phyloP scores from a whole-genome alignment of 2,113 vertebrate species.

The Nycticebus coucang region DNA sequence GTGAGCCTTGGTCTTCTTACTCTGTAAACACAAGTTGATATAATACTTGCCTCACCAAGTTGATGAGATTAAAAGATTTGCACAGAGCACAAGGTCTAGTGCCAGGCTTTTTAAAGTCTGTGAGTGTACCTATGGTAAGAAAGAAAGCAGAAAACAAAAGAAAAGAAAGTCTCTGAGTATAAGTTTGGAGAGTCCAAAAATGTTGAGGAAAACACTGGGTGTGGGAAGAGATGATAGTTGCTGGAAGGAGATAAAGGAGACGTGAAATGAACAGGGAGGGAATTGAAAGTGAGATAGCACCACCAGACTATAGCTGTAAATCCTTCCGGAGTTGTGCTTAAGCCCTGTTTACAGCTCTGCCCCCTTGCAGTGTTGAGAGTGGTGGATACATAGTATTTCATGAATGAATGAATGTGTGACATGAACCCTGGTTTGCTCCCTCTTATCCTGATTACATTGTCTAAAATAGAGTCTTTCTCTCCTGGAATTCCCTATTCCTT shows the following conservation, averaged over 20 bases:
- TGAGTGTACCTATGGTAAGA: too few species aligned
- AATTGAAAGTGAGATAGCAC: neutral
- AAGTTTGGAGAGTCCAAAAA: neutral
- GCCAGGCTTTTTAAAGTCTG: neutral
- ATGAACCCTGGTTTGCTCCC: neutral
- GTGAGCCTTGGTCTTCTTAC: neutral
- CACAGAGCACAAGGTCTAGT: neutral
- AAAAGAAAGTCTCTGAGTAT: neutral
- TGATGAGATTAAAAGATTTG: neutral
- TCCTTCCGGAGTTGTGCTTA: neutral
- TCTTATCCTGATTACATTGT: neutral
- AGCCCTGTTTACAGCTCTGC: neutral
- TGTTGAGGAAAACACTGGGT: neutral
- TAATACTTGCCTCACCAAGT: neutral
- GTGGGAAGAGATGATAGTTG: neutral
- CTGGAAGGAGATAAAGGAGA: neutral
- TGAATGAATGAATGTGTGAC: neutral
- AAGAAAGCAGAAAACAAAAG: too few species aligned
- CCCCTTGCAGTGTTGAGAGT: neutral
- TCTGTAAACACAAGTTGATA: neutral
- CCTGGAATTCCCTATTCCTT: neutral
- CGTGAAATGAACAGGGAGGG: neutral
- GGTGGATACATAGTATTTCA: neutral
- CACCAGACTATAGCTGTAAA: neutral
- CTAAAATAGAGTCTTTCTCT: neutral